Evolutionary conservation across 2,797 vertebrate genomes (phyloP).

Genomic region (Pangasius mekongensis): DNA sequence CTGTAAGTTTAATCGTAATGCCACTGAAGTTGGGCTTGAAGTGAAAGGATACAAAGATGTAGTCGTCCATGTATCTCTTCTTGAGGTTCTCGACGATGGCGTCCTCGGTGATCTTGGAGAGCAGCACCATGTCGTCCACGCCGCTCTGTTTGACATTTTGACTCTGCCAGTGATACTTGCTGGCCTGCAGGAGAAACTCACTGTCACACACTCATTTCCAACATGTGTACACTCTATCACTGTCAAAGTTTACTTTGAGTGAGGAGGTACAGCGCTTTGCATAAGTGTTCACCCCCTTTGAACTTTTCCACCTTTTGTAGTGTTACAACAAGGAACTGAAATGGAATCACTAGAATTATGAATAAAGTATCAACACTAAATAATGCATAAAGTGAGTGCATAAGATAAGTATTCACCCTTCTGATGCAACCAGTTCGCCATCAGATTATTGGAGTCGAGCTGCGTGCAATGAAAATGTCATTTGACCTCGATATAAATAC

Average conservation of each 20-base stretch:
- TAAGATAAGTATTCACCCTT: not conserved
- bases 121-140: conserved; percentile 97
- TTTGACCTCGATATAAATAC: not conserved
- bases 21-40: not conserved
- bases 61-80: conserved; percentile 95
- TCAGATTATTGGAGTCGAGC: not conserved
- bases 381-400: not conserved
- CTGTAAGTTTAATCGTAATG: too few relatives aligned
- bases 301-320: not conserved
- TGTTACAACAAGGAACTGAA: not conserved
- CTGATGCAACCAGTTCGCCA: not conserved
- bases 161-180: conserved; percentile 99
- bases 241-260: not conserved
- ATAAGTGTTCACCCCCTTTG: not conserved
- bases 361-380: not conserved
- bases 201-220: not conserved
- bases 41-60: conserved; percentile 94
- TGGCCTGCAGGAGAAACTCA: conserved; percentile 72
- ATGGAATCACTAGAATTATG: not conserved
- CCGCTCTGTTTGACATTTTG: conserved; percentile 98
- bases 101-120: conserved; percentile 93
- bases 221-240: not conserved
- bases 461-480: not conserved
- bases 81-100: conserved; percentile 95
- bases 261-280: not conserved